Percentiles rank a stretch among this genome's conserved stretches.
Evolutionary conservation across 2,888 invertebrate genomes (phyloP).

Genomic region (Cyclophora punctaria): DNA sequence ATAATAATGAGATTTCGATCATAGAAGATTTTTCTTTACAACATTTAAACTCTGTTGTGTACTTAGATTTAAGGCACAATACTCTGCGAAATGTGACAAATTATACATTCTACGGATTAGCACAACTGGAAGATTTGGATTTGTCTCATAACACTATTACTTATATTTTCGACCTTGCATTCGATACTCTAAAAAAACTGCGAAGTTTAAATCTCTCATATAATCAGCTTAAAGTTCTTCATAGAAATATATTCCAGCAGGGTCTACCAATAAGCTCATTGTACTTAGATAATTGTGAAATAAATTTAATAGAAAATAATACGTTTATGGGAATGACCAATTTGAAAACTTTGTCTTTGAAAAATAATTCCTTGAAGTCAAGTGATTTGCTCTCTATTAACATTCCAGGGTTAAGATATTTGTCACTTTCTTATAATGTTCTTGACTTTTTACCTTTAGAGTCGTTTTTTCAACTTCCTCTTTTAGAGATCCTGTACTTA

Average conservation of each 20-base stretch:
- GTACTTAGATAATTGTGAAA: conserved; percentile 84
- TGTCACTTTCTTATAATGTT: conserved; percentile 86
- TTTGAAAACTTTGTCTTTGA: conserved; percentile 85
- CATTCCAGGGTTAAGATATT: conserved; percentile 82
- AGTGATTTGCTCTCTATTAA: conserved; percentile 81
- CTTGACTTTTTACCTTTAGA: conserved; percentile 81
- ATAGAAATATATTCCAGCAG: conserved; percentile 84
- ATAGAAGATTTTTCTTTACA: conserved; percentile 89
- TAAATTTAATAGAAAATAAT: conserved; percentile 82
- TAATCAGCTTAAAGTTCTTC: conserved; percentile 82
- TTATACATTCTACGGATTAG: conserved; percentile 83
- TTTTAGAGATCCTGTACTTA: conserved; percentile 82
- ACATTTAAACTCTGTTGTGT: conserved; percentile 82
- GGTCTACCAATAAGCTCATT: conserved; percentile 83
- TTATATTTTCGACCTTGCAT: conserved; percentile 82
- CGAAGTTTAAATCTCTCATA: conserved; percentile 85
- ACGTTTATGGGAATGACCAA: conserved; percentile 85
- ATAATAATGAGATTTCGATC: conserved; percentile 84
- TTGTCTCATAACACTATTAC: conserved; percentile 82
- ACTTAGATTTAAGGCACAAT: conserved; percentile 86
- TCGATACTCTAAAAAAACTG: conserved; percentile 84
- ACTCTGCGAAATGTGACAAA: conserved; percentile 80
- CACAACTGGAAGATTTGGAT: conserved; percentile 86
- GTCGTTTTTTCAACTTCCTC: conserved; percentile 84
- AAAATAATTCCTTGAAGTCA: conserved; percentile 81